Base-by-base conservation (phyloP, 2,888 invertebrate genomes). In the Metellina segmentata region DNA sequence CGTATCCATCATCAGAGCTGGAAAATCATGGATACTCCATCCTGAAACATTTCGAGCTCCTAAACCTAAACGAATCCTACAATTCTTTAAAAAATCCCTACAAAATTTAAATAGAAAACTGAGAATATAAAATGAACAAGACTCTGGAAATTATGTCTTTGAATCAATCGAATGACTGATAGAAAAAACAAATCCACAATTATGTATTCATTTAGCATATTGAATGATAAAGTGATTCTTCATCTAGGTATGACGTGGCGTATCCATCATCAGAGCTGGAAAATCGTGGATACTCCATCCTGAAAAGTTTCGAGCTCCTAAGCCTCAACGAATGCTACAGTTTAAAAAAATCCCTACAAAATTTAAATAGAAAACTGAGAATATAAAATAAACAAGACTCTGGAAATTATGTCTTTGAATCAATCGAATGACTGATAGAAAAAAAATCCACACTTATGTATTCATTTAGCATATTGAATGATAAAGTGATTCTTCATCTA, bases 1-100 rank as follows among this genome's bases (percentile, higher is more conserved):
- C 87, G 82, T 92, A 92, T 8, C 92, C 92, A 74, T 90, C 92
- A 75, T 92, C 92, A 8, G 92, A 92, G 61, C 85, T 89, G 79
- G 51, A 70, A 51, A 20, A 11, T 48, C 81, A 20, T 6, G 81
- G 81, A 72, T 71, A 71, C 11, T 79, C 79, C 7, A 34, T 19
- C 34, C 74, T 85, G n/a, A 53, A 78, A 1, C 61, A 69, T 75
- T 85, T 52, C 20, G 48, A 78, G 61, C 81, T 71, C 48, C 61
- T 71, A 52, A 74, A 51, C 8, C 19, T 74, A 16, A 74, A 53
- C 6, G 88, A 88, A 69, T 81, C 53, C 51, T 79, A 19, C 79
- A 79, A 34, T 78, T 85, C 81, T 79, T 88, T n/a, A 86, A n/a
- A n/a, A 51, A 0, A n/a, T n/a, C n/a, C n/a, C 34, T 34, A 34